A percentile compares a stretch with the other conserved stretches of the same genome.
Evolutionary conservation across 1,140 invertebrate species (phyloP).

Genomic region (Pentalonia nigronervosa): DNA sequence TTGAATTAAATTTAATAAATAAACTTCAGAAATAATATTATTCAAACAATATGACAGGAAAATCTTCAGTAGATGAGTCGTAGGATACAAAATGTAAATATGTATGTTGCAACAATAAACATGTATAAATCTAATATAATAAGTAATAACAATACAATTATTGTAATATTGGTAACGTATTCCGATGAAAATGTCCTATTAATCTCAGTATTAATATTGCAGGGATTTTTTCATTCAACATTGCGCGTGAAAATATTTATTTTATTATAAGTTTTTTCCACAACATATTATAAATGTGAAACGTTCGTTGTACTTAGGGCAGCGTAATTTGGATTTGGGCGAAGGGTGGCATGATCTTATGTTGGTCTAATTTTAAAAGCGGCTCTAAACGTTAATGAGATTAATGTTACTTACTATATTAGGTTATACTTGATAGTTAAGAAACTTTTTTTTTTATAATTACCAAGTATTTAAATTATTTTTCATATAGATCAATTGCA

Average conservation of each 20-base stretch:
- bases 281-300: not conserved
- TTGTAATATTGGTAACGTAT: too few relatives aligned
- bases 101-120: too few relatives aligned
- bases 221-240: not conserved
- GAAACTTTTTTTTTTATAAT: not conserved
- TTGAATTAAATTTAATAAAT: too few relatives aligned
- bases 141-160: too few relatives aligned
- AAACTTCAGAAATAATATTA: not conserved
- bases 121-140: too few relatives aligned
- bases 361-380: not conserved
- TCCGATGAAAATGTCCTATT: too few relatives aligned
- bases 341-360: not conserved
- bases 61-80: not conserved
- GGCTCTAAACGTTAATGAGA: too few relatives aligned
- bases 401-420: not conserved
- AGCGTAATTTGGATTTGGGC: not conserved
- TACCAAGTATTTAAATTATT: not conserved
- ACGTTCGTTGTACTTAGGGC: not conserved
- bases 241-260: not conserved
- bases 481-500: not conserved
- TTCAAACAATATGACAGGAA: too few relatives aligned
- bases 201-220: not conserved
- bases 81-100: not conserved
- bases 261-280: not conserved
- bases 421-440: not conserved